Evolutionary conservation across 2,113 vertebrate genomes (phyloP).

Genomic region (Rallus limicola): DNA sequence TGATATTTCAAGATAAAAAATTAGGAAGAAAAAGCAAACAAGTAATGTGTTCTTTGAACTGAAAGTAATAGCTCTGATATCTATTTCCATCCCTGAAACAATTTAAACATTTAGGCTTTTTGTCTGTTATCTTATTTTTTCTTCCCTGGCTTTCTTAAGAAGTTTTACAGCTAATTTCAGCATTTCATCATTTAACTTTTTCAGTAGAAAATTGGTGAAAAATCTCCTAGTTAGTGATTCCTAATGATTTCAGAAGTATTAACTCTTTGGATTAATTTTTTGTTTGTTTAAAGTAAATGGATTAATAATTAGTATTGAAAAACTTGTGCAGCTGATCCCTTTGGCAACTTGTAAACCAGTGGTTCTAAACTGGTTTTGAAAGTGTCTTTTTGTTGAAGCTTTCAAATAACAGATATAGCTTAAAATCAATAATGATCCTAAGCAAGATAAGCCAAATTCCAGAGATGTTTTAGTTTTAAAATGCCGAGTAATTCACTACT

Average conservation of each 20-base stretch:
- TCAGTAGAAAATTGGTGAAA: background rate
- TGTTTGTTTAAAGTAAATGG: background rate
- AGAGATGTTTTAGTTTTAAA: background rate
- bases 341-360: background rate
- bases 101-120: slow-evolving; percentile 65
- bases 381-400: background rate
- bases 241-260: slow-evolving; percentile 1
- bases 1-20: slow-evolving; percentile 64
- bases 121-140: slow-evolving; percentile 54
- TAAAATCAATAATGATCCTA: background rate
- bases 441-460: background rate
- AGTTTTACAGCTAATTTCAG: background rate
- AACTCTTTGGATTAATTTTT: background rate
- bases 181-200: background rate
- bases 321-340: background rate
- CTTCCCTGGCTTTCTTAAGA: slow-evolving; percentile 26
- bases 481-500: background rate
- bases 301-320: background rate
- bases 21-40: slow-evolving; percentile 60
- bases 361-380: background rate
- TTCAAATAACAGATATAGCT: background rate
- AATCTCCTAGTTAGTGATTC: background rate
- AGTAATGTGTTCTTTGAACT: slow-evolving; percentile 53
- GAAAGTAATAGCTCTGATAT: slow-evolving; percentile 66
- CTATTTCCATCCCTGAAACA: slow-evolving; percentile 64